Base-by-base conservation (phyloP, 2,888 invertebrate genomes). In the Amiota minor region DNA sequence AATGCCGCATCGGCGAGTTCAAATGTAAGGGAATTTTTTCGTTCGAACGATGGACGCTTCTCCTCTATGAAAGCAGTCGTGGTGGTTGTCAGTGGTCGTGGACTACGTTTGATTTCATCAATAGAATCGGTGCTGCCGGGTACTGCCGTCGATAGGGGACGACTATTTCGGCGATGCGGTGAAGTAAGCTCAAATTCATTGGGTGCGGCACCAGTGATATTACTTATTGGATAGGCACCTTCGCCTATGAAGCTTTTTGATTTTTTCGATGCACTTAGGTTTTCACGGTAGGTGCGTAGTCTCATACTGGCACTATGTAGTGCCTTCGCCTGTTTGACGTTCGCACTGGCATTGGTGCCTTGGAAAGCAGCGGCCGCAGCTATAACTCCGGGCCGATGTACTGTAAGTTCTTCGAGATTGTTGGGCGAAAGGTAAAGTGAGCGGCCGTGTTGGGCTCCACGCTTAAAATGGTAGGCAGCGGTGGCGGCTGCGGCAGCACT, bases 211-310 rank as follows among this genome's bases (percentile, higher is more conserved):
- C 74, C 76, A 8, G 45, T 61, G 12, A 50, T 64, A 9, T 23
- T 35, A 11, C 75, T 69, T 47, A 74, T 70, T 71, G 85, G 86
- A 79, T 84, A 85, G 75, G 87, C 85, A 68, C 77, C 72, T 62
- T 90, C 90, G 69, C 87, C 86, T 53, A 90, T 89, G 83, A 90
- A 90, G 80, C 90, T 90, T 83, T 90, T 90, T 45, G 90, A 90
- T 78, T 90, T 90, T 81, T 90, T 90, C 70, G 88, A 87, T 73
- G 89, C 88, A 72, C 86, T 89, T 69, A 90, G 78, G 11, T 87
- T 87, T 77, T 90, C 90, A 69, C 89, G 87, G 78, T 90, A 90
- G 75, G 87, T 88, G 74, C 89, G 88, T 77, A 89, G 79, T 6
- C 89, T 86, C 75, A 90, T 86, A 77, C 90, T 90, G 77, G 90